Percentiles rank a stretch among this genome's conserved stretches.
Evolutionary conservation across 2,113 vertebrate species (phyloP).

Genomic region (Melanotaenia duboulayi): DNA sequence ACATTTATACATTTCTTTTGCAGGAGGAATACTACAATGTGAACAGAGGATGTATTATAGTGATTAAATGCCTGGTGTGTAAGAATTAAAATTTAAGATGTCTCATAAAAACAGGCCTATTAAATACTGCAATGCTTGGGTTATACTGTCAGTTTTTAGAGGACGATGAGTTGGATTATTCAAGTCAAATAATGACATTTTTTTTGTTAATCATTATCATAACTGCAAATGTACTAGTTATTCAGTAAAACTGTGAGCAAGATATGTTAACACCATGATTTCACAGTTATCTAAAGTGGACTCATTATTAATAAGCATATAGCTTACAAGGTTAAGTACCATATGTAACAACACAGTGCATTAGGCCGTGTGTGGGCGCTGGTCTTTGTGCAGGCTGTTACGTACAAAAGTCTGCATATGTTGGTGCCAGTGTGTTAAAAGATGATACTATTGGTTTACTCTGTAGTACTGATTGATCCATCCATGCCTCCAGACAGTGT

Average conservation of each 20-base stretch:
- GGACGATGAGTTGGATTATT: no score
- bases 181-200: no score
- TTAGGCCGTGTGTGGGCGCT: conserved; percentile 20
- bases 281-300: neutral
- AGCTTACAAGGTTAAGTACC: neutral
- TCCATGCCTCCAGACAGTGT: conserved; percentile 90
- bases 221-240: neutral
- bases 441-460: conserved; percentile 78
- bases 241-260: neutral
- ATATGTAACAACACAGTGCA: neutral
- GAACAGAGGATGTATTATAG: no score
- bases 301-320: neutral
- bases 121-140: neutral
- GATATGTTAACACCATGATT: neutral
- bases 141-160: neutral
- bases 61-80: no score
- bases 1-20: neutral
- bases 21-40: no score
- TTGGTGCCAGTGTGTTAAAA: neutral
- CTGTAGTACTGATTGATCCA: conserved; percentile 88
- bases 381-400: conserved; percentile 2
- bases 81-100: no score
- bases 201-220: neutral
- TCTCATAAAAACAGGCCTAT: neutral
- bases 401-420: conserved; percentile 11